Evolutionary conservation across 2,113 vertebrate genomes (phyloP).

Genomic region (Chionomys nivalis): DNA sequence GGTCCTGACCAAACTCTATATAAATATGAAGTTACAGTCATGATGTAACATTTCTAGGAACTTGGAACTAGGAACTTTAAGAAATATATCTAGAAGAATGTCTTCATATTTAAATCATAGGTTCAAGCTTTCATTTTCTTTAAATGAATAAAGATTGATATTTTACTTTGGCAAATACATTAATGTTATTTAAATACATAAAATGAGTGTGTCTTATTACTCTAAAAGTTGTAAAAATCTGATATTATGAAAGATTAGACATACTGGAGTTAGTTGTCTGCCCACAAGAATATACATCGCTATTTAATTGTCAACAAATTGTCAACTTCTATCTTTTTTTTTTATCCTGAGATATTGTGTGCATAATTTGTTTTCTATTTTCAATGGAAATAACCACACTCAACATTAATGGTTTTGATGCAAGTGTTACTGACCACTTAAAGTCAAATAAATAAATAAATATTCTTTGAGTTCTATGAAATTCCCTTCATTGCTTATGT

Average conservation of each 20-base stretch:
- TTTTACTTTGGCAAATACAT: neutral
- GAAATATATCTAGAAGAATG: neutral
- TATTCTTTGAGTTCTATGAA: constrained; percentile 35
- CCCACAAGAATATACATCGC: constrained; percentile 53
- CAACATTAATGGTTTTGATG: constrained; percentile 36
- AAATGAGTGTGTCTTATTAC: constrained; percentile 33
- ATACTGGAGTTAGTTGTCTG: constrained; percentile 48
- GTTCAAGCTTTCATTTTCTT: constrained; percentile 40
- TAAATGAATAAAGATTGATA: neutral
- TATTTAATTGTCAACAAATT: constrained; percentile 67
- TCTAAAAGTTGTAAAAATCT: constrained; percentile 37
- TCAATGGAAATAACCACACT: constrained; percentile 28
- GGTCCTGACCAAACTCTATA: neutral
- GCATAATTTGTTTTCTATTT: constrained; percentile 51
- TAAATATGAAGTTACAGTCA: neutral
- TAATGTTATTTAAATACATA: neutral
- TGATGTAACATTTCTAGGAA: neutral
- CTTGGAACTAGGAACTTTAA: neutral
- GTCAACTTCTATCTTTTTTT: constrained; percentile 28
- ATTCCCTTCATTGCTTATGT: constrained; percentile 1
- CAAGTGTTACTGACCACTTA: constrained; percentile 51
- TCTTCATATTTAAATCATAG: neutral
- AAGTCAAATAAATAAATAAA: constrained; percentile 5
- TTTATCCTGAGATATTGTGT: constrained; percentile 48
- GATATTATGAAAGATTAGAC: constrained; percentile 55